phyloP scores from a whole-genome alignment of 2,797 vertebrate species.

The Oreonectes daqikongensis region DNA sequence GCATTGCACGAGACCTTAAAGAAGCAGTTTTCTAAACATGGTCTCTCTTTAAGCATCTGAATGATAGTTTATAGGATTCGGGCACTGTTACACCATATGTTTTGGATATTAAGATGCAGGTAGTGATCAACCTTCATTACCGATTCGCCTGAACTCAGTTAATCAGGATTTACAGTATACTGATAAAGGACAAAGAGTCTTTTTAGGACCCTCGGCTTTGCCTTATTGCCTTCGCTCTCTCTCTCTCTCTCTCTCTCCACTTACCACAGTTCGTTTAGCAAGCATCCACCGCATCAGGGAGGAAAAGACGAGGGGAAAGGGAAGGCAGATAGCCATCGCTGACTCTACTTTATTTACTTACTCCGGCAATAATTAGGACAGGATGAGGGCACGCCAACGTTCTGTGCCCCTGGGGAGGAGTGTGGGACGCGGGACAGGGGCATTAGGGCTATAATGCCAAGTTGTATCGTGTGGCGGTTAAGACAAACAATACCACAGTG shows the following conservation, averaged over 20 bases:
- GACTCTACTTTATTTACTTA: constrained; percentile 85
- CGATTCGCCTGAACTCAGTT: constrained; percentile 15
- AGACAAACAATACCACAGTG: constrained; percentile 44
- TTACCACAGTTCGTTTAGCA: constrained; percentile 50
- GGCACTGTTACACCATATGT: not conserved
- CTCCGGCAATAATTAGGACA: constrained; percentile 79
- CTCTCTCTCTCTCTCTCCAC: constrained; percentile 51
- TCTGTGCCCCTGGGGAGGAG: constrained; percentile 49
- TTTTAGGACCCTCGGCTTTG: constrained; percentile 39
- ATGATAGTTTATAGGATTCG: not conserved
- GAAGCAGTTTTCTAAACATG: too few relatives aligned
- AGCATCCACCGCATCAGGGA: constrained; percentile 57
- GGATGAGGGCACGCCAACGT: constrained; percentile 82
- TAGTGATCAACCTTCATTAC: constrained; percentile 11
- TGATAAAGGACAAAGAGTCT: constrained; percentile 48
- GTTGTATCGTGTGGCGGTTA: constrained; percentile 38
- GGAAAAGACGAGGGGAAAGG: constrained; percentile 77
- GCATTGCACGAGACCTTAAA: too few relatives aligned
- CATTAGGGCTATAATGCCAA: constrained; percentile 38
- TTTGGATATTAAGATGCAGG: not conserved
- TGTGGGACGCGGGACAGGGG: constrained; percentile 42
- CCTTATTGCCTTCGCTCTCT: constrained; percentile 33
- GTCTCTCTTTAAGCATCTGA: too few relatives aligned
- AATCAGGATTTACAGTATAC: constrained; percentile 36
- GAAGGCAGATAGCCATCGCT: constrained; percentile 78